Conservation (phyloP, 2,113 vertebrate species). For the Ciconia maguari region DNA sequence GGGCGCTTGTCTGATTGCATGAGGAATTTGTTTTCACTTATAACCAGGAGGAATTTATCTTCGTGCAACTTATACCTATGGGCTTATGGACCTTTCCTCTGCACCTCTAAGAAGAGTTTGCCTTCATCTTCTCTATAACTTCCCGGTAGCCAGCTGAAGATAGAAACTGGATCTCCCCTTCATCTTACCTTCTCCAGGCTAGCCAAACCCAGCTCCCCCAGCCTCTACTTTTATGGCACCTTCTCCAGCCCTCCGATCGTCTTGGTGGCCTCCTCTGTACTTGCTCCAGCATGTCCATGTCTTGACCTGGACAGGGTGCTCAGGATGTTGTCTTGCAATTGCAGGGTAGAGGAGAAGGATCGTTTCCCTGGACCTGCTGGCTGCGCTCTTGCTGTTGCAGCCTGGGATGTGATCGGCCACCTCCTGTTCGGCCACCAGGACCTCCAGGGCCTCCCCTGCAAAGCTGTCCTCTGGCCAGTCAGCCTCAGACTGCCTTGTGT, state of each 20-base stretch:
- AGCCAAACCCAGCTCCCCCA: not conserved
- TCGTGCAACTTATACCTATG: not conserved
- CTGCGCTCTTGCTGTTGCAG: not conserved
- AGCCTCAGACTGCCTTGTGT: not conserved
- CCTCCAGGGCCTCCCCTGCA: not conserved
- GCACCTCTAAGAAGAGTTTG: not conserved
- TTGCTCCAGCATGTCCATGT: fast-evolving
- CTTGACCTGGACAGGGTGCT: fast-evolving
- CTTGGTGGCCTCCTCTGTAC: not conserved
- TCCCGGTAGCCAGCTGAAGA: fast-evolving
- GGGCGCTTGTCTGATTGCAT: fast-evolving
- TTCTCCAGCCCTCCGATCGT: fast-evolving
- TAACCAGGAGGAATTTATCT: not conserved
- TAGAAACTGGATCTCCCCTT: not conserved
- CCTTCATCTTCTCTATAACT: not conserved
- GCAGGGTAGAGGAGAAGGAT: fast-evolving
- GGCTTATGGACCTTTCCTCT: not conserved
- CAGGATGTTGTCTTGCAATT: not conserved
- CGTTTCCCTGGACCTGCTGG: not conserved
- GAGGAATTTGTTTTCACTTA: not conserved
- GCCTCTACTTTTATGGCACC: not conserved
- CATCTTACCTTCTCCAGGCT: not conserved
- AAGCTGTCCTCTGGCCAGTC: not conserved
- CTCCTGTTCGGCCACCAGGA: not conserved
- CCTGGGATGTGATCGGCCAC: not conserved